Evolutionary conservation across 2,888 invertebrate genomes (phyloP).

Genomic region (Homarus gammarus): DNA sequence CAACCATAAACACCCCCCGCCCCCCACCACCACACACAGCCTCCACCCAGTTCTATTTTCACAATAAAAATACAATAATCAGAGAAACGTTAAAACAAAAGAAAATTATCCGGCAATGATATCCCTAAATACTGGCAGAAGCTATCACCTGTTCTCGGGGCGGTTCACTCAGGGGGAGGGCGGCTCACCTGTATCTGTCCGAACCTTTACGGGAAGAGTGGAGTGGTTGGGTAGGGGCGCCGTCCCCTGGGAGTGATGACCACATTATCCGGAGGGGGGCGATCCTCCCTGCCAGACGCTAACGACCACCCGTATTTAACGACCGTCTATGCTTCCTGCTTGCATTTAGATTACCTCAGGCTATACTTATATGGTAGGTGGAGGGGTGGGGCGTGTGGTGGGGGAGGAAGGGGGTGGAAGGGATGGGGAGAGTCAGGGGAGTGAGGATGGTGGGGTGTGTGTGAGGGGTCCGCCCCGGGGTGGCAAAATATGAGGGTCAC

Average conservation of each 20-base stretch:
- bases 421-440: not conserved
- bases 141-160: not conserved
- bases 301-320: constrained; percentile 37
- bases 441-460: not conserved
- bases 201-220: constrained; percentile 27
- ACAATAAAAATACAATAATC: constrained; percentile 42
- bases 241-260: constrained; percentile 64
- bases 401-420: not conserved
- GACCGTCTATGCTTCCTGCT: constrained; percentile 12
- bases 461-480: not conserved
- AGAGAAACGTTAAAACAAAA: constrained; percentile 48
- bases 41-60: not conserved
- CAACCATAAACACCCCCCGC: not conserved
- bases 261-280: constrained; percentile 55
- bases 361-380: not conserved
- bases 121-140: constrained; percentile 30
- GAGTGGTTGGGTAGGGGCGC: not conserved
- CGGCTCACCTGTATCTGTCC: not conserved
- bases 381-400: not conserved
- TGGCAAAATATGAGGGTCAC: constrained; percentile 44
- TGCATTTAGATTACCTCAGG: not conserved
- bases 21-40: not conserved
- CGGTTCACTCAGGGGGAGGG: constrained; percentile 8
- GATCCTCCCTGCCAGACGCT: constrained; percentile 27
- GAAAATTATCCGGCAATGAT: constrained; percentile 45